Base-by-base conservation (phyloP, 1,140 invertebrate species). In the Trichonephila clavipes region DNA sequence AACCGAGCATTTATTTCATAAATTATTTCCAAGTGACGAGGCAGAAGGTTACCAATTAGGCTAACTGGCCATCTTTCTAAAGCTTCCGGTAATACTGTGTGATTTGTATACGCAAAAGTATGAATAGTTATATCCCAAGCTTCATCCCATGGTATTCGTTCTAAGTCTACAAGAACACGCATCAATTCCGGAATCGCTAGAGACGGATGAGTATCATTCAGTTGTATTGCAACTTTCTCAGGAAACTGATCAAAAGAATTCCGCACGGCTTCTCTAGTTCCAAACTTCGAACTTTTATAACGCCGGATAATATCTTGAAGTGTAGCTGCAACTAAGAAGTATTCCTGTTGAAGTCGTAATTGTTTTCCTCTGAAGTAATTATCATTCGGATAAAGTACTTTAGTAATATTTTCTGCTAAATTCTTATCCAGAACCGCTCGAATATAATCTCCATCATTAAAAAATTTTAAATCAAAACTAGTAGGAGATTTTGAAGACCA, bases 171-270 rank as follows among this genome's bases (percentile, higher is more conserved):
- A 14, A 99, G 96, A 91, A 99, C 97, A 94, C 99, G 97, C 97
- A 99, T 99, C 62, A 99, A 96, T 96, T 99, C 99, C 2, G 99
- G 99, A 95, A 99, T 99, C 59, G 99, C 99, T 87, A 99, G 95
- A 6, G 99, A 99, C 3, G 99, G 99, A 97, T 99, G 99, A 62
- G 99, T 99, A 95, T 99, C 99, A 95, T 99, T 99, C 85, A 99
- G 96, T 96, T 99, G 99, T 94, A 99, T 99, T 28, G 99, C 99
- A 0, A 99, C 95, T 95, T 99, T 99, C 0, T 99, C 98, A 0
- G 99, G 98, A 95, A 99, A 98, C 64, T 97, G 96, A 66, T 98
- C 97, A 95, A 99, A 99, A 61, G 97, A 97, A 12, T 97, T 98
- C 92, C 99, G 97, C 1, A 98, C 97, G 24, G 97, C 96, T 95